Evolutionary conservation across 2,888 invertebrate genomes (phyloP).

Genomic region (Leptinotarsa tumamoca): DNA sequence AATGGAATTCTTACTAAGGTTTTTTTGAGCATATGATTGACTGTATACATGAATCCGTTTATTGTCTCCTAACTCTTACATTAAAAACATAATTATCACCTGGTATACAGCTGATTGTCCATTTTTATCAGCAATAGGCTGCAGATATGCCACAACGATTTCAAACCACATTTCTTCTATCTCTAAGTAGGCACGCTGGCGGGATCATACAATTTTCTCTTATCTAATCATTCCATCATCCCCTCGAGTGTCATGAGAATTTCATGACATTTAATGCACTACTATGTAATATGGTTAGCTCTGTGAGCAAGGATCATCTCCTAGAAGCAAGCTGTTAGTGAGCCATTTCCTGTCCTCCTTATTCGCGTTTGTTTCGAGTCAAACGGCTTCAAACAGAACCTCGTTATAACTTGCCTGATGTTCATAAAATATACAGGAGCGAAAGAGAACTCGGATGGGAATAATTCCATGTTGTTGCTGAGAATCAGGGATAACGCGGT

Average conservation of each 20-base stretch:
- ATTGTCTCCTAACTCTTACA: too few relatives aligned
- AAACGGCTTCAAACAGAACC: conserved; percentile 67
- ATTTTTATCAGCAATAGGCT: too few relatives aligned
- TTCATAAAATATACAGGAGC: conserved; percentile 67
- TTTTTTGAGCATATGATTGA: too few relatives aligned
- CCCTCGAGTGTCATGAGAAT: conserved; percentile 62
- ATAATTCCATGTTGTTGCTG: conserved; percentile 59
- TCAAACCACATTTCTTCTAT: background rate
- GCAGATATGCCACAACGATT: too few relatives aligned
- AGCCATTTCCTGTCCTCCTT: conserved; percentile 54
- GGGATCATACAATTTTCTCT: conserved; percentile 31
- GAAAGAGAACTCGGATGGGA: conserved; percentile 47
- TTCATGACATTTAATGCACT: conserved; percentile 67
- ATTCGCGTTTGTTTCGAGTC: conserved; percentile 55
- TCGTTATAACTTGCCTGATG: conserved; percentile 68
- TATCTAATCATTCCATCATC: conserved; percentile 25
- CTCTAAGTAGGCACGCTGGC: background rate
- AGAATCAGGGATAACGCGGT: conserved; percentile 62
- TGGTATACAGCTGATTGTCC: too few relatives aligned
- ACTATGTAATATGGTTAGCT: conserved; percentile 64
- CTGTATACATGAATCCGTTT: too few relatives aligned
- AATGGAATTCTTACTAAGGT: too few relatives aligned
- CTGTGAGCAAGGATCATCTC: conserved; percentile 56
- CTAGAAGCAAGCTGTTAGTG: conserved; percentile 62
- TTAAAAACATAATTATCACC: too few relatives aligned